Evolutionary conservation across 1,140 invertebrate genomes (phyloP).

Genomic region (Diorhabda carinulata): DNA sequence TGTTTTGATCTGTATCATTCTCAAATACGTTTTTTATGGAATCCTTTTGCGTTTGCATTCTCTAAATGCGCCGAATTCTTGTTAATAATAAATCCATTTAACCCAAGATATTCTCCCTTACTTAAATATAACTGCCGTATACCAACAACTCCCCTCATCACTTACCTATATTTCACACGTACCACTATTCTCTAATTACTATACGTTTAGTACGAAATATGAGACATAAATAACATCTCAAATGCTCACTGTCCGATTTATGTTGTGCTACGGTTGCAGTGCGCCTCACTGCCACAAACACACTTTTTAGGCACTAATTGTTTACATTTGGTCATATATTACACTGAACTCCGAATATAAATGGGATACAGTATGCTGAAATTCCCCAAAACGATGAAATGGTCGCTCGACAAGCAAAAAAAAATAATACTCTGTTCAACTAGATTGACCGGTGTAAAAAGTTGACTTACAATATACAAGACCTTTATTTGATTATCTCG

Average conservation of each 20-base stretch:
- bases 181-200: conserved; percentile 49
- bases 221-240: conserved; percentile 47
- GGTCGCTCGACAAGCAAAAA: not conserved
- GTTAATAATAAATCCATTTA: too few relatives aligned
- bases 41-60: too few relatives aligned
- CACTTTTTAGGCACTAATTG: conserved; percentile 39
- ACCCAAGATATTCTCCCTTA: not conserved
- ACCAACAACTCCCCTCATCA: conserved; percentile 24
- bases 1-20: too few relatives aligned
- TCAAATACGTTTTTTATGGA: too few relatives aligned
- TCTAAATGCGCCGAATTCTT: too few relatives aligned
- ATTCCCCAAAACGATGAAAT: not conserved
- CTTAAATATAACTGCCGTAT: not conserved
- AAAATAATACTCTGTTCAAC: not conserved
- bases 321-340: conserved; percentile 35
- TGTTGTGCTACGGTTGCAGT: conserved; percentile 35
- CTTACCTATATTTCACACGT: conserved; percentile 46
- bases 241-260: conserved; percentile 47
- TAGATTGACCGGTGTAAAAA: not conserved
- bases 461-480: too few relatives aligned
- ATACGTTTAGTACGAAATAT: conserved; percentile 47
- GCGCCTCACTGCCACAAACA: conserved; percentile 31
- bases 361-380: not conserved
- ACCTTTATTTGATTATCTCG: too few relatives aligned
- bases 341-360: conserved; percentile 10